Percentiles rank a stretch among this genome's conserved stretches.
phyloP scores from a whole-genome alignment of 2,797 vertebrate genomes.

The Cephalopachus bancanus region DNA sequence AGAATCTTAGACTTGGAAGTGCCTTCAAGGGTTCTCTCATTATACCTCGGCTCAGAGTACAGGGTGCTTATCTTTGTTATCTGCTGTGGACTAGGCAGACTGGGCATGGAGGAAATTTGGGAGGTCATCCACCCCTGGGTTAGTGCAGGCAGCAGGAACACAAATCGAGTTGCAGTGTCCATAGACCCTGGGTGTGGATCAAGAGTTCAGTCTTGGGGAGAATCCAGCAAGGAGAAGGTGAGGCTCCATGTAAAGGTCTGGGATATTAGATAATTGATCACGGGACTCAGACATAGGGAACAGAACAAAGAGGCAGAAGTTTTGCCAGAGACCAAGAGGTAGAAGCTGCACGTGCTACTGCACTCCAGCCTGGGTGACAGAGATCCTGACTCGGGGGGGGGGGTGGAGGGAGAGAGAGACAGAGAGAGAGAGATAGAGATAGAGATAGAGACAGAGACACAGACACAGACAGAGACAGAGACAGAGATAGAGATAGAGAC shows the following conservation, averaged over 20 bases:
- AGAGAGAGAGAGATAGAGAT: too few relatives aligned
- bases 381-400: too few relatives aligned
- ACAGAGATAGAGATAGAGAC: too few relatives aligned
- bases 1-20: neutral
- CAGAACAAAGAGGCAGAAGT: neutral
- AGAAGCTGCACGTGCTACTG: too few relatives aligned
- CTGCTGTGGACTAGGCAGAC: neutral
- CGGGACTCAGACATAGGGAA: neutral
- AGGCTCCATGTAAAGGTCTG: neutral
- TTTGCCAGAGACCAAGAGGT: too few relatives aligned
- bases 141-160: neutral
- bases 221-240: neutral
- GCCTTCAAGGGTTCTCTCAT: neutral
- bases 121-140: neutral
- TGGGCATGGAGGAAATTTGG: neutral
- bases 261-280: neutral
- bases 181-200: neutral
- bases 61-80: neutral
- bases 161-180: neutral
- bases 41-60: neutral
- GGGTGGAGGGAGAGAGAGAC: too few relatives aligned
- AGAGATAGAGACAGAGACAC: too few relatives aligned
- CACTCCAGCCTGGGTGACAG: too few relatives aligned
- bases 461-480: too few relatives aligned
- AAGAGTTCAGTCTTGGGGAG: neutral